Base-by-base conservation (phyloP, 35 echinoderm and acorn worm genomes). In the Holothuria glaberrima region DNA sequence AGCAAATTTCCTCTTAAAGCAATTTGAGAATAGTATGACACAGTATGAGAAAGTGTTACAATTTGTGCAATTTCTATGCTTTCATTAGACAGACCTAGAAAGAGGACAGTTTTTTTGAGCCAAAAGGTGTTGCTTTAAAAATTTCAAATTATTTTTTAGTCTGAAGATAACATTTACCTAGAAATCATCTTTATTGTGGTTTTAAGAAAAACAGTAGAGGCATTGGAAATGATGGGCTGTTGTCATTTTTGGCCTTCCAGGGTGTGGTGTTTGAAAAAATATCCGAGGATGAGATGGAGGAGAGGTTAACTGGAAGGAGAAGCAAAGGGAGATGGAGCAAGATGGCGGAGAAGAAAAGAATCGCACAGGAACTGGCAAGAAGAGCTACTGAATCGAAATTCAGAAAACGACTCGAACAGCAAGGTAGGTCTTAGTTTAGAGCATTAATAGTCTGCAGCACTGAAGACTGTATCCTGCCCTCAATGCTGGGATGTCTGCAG, bases 211-310 rank as follows among this genome's bases (percentile, higher is more conserved):
- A 41, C 36, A 54, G 12, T 54, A 54, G 9, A 54, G 50, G 50
- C 50, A 54, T 1, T 54, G 50, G 5, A 54, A 69, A 69, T 33
- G 9, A 69, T 29, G 9, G 14, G 9, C 0, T 69, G 3, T 69
- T 25, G 9, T 69, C 21, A 29, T 12, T 69, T 29, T 69, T 69
- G 25, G 66, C 22, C 31, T 34, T 67, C 48, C 73, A 94, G 92
- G 97, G 97, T 57, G 92, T 99, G 28, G 89, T 99, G 68, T 99
- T 95, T 89, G 97, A 99, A 73, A 91, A 92, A 68, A 77, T 99
- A 58, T 90, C 91, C 14, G 97, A 95, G 61, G 89, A 93, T 6
- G 97, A 99, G 48, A 71, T 99, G n/a, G 88, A 92, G 12, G 77
- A 94, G 45, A 91, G 91, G 21, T 85, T 99, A 56, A 80, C 88